Evolutionary conservation across 2,888 invertebrate species (phyloP).

Genomic region (Lasioglossum pauxillum): DNA sequence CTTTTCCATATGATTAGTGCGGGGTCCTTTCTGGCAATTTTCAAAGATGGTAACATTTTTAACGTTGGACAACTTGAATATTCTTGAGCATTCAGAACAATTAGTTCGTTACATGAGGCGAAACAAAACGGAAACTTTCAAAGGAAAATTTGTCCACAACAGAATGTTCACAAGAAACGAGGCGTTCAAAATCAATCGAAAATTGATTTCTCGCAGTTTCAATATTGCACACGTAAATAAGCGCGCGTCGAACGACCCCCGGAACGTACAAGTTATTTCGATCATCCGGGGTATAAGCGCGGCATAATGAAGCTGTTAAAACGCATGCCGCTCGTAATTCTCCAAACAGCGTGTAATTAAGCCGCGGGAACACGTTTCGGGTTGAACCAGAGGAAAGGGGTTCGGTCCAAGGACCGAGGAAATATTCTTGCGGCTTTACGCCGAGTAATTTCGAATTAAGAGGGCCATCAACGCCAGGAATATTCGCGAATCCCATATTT

Average conservation of each 20-base stretch:
- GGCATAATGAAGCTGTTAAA: constrained; percentile 34
- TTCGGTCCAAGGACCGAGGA: background rate
- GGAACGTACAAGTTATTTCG: constrained; percentile 25
- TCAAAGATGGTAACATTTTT: background rate
- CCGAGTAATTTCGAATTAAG: background rate
- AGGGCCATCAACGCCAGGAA: background rate
- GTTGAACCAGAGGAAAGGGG: background rate
- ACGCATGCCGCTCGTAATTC: constrained; percentile 28
- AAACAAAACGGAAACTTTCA: too few relatives aligned
- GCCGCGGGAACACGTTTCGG: background rate
- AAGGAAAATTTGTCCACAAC: too few relatives aligned
- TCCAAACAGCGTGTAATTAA: constrained; percentile 20
- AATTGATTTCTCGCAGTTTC: constrained; percentile 9
- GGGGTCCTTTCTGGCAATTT: background rate
- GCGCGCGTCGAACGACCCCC: background rate
- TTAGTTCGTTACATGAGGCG: too few relatives aligned
- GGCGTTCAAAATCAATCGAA: background rate
- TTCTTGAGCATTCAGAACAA: background rate
- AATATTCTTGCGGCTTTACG: background rate
- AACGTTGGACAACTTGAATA: background rate
- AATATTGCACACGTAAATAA: background rate
- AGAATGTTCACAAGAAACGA: background rate
- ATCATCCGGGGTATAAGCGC: constrained; percentile 33
- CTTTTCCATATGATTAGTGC: too few relatives aligned
- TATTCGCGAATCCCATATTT: background rate